Conservation (phyloP, 2,797 vertebrate genomes). For the Poeciliopsis turneri region DNA sequence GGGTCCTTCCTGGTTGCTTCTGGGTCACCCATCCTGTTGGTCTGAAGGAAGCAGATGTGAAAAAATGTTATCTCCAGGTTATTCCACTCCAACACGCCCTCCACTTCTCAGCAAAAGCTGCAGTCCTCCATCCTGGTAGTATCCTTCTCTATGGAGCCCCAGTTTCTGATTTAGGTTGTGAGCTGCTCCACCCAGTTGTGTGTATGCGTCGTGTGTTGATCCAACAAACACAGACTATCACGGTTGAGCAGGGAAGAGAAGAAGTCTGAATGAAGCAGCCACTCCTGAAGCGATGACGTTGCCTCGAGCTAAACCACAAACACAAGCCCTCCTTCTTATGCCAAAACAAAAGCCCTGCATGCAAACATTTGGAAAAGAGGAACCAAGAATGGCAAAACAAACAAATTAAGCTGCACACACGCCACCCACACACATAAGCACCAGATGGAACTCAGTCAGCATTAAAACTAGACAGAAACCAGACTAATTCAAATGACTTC, state of each 20-base stretch:
- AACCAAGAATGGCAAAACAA: slow-evolving; percentile 67
- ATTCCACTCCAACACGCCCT: slow-evolving; percentile 18
- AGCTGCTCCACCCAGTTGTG: slow-evolving; percentile 52
- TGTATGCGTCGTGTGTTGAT: slow-evolving; percentile 60
- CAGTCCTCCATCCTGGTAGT: slow-evolving; percentile 33
- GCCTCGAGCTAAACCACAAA: slow-evolving; percentile 66
- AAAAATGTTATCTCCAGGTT: slow-evolving; percentile 23
- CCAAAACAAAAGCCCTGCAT: slow-evolving; percentile 66
- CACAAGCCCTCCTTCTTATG: slow-evolving; percentile 63
- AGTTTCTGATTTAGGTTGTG: slow-evolving; percentile 29
- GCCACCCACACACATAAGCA: slow-evolving; percentile 44
- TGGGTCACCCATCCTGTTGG: slow-evolving; percentile 63
- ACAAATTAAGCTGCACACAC: slow-evolving; percentile 56
- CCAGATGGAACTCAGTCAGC: slow-evolving; percentile 71
- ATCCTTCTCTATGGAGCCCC: slow-evolving; percentile 14
- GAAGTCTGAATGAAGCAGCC: slow-evolving; percentile 58
- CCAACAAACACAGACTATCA: slow-evolving; percentile 57
- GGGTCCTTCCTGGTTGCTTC: slow-evolving; percentile 34
- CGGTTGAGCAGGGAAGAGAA: slow-evolving; percentile 26
- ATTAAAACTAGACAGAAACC: slow-evolving; percentile 77
- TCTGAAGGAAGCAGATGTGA: slow-evolving; percentile 23
- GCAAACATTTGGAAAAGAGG: slow-evolving; percentile 68
- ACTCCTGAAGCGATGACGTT: slow-evolving; percentile 53
- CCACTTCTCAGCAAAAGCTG: slow-evolving; percentile 15
- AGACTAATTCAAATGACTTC: slow-evolving; percentile 84